Percentiles rank a stretch among this genome's conserved stretches.
Conservation (phyloP, 2,113 vertebrate species). For the Struthidea cinerea region DNA sequence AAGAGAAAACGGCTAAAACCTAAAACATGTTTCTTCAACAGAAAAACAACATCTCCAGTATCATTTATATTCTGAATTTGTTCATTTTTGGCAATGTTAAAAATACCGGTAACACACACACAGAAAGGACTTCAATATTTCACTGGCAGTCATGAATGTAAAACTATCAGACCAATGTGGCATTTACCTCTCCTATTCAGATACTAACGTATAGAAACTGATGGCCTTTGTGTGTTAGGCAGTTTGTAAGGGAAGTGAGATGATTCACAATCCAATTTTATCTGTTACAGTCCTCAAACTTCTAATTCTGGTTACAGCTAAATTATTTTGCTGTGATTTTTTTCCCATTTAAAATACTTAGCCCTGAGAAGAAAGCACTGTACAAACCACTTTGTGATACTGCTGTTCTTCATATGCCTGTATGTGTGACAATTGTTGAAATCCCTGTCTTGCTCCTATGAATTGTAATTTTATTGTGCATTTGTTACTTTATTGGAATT, state of each 20-base stretch:
- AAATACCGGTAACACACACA: background rate
- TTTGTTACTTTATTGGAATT: background rate
- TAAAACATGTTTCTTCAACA: rapidly evolving
- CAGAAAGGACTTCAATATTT: background rate
- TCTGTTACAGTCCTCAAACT: background rate
- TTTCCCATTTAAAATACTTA: background rate
- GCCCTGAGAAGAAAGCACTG: background rate
- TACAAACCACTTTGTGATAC: background rate
- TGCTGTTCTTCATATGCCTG: background rate
- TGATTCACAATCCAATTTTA: background rate
- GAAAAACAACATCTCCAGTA: background rate
- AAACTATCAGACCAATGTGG: background rate
- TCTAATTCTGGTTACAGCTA: background rate
- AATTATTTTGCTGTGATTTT: background rate
- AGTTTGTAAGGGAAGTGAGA: background rate
- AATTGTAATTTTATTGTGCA: background rate
- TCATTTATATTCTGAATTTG: background rate
- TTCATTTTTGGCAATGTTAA: background rate
- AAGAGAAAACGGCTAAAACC: background rate
- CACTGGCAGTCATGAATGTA: background rate
- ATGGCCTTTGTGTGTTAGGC: background rate
- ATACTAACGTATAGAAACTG: background rate
- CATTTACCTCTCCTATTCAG: background rate
- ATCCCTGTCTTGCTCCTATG: background rate
- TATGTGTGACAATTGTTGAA: background rate